Conservation (phyloP, 2,888 invertebrate genomes). For the Herminia tarsipennalis region DNA sequence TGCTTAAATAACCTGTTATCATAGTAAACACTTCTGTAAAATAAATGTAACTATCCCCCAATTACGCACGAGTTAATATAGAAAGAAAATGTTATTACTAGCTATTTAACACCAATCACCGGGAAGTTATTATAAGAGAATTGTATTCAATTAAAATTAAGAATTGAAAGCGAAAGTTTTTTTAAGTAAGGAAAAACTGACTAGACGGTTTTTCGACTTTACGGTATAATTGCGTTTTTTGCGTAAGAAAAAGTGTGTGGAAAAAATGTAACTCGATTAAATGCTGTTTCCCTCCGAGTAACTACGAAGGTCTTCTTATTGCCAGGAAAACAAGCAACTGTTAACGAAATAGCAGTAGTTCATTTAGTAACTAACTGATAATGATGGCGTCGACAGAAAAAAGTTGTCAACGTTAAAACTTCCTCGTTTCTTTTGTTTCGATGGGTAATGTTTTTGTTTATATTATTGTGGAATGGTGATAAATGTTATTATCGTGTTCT, state of each 20-base stretch:
- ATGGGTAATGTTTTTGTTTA: not conserved
- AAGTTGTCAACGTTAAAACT: too few relatives aligned
- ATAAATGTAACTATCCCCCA: not conserved
- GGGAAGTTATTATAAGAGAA: slow-evolving; percentile 8
- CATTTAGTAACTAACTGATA: slow-evolving; percentile 3
- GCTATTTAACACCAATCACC: too few relatives aligned
- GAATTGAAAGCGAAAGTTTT: slow-evolving; percentile 23
- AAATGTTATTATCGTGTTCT: slow-evolving; percentile 14
- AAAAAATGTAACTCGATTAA: slow-evolving; percentile 23
- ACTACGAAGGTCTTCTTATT: slow-evolving; percentile 22
- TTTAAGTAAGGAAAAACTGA: slow-evolving; percentile 26
- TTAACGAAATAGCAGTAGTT: slow-evolving; percentile 9
- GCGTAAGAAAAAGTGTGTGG: slow-evolving; percentile 19
- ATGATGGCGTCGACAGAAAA: not conserved
- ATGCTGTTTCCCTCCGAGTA: slow-evolving; percentile 15
- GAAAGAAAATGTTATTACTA: too few relatives aligned
- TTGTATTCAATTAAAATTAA: slow-evolving; percentile 29
- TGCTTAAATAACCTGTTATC: slow-evolving; percentile 7
- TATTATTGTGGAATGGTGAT: not conserved
- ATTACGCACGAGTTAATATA: too few relatives aligned
- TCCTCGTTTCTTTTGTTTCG: not conserved
- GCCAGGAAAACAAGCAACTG: slow-evolving; percentile 7
- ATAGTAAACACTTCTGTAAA: not conserved
- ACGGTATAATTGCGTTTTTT: slow-evolving; percentile 17
- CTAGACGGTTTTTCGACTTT: slow-evolving; percentile 20